Evolutionary conservation across 2,797 vertebrate species (phyloP), one percentile per base, ranked within the genome.

Genomic region (Hydrocynus forskahlii): DNA sequence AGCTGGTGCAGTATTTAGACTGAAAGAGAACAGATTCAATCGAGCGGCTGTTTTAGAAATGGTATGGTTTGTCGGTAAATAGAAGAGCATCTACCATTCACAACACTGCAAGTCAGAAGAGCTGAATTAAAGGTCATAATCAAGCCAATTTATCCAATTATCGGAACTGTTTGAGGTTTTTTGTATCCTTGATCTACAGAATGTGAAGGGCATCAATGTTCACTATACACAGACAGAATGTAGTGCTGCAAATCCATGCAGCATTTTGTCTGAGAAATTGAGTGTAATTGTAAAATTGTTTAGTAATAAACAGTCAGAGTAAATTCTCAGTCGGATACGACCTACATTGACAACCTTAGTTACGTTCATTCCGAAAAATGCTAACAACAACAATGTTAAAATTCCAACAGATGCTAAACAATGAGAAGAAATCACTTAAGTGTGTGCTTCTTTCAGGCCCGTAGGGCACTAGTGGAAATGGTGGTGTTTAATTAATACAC

Each of bases 361-460:
- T 23, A 57, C 35, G 62, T 77, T 55, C 7, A 6, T 40, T 35
- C 12, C 2, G n/a, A 68, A 87, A 83, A 74, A 79, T 12, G 54
- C 57, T 35, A 78, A 80, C 57, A 77, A 54, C 74, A 76, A 54
- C 76, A 76, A 74, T 50, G 17, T 66, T 78, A 57, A 78, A 83
- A 57, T 76, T 21, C 77, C 59, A n/a, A n/a, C 35, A 60, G 25
- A 78, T 79, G 69, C 64, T 78, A 64, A 67, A 59, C 76, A 80
- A 83, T 59, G 50, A 80, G 29, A 78, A 71, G 75, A 79, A 78
- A 86, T 83, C 45, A 78, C 73, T 83, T 85, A 77, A 80, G 79
- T 80, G 79, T 50, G 43, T 43, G 68, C 68, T 84, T 78, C 69
- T 70, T 77, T 75, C 73, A 75, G 66, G 79, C 60, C 55, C 57